Percentiles rank a stretch among this genome's conserved stretches.
Evolutionary conservation across 1,140 invertebrate genomes (phyloP).

Genomic region (Bombus consobrinus): DNA sequence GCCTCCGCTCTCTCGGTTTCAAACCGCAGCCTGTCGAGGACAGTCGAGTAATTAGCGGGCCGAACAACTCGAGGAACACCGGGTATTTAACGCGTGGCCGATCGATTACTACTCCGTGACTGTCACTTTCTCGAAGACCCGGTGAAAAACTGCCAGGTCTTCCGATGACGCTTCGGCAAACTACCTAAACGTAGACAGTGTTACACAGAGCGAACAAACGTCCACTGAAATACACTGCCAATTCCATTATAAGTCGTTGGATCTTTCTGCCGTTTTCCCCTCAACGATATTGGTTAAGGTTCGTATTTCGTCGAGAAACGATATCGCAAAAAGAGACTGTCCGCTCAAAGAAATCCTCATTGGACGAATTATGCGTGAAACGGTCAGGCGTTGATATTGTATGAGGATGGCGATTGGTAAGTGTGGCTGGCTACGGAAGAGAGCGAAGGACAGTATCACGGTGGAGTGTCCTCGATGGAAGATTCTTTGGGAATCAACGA

Average conservation of each 20-base stretch:
- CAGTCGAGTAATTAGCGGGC: neutral
- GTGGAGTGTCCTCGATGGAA: neutral
- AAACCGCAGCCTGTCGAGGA: neutral
- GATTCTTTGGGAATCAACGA: neutral
- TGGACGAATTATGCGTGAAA: no score
- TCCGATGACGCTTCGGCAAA: neutral
- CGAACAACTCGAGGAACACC: neutral
- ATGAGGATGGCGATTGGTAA: no score
- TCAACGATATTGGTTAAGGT: no score
- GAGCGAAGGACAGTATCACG: neutral
- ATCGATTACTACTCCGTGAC: conserved; percentile 6
- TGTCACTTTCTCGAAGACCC: neutral
- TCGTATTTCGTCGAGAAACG: no score
- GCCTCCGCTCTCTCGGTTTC: neutral
- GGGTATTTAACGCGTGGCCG: neutral
- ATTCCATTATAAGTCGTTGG: no score
- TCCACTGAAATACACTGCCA: no score
- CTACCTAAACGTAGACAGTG: neutral
- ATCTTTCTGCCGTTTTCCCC: no score
- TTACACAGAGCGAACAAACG: no score
- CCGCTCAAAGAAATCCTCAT: no score
- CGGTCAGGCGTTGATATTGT: no score
- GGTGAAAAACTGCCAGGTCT: neutral
- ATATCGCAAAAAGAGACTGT: no score
- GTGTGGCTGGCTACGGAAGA: neutral